These are phyloP conservation scores for Rhimphoctona megacephalus DNA, from an alignment of 2,888 invertebrate genomes.

Conservation along the genomic window DNA sequence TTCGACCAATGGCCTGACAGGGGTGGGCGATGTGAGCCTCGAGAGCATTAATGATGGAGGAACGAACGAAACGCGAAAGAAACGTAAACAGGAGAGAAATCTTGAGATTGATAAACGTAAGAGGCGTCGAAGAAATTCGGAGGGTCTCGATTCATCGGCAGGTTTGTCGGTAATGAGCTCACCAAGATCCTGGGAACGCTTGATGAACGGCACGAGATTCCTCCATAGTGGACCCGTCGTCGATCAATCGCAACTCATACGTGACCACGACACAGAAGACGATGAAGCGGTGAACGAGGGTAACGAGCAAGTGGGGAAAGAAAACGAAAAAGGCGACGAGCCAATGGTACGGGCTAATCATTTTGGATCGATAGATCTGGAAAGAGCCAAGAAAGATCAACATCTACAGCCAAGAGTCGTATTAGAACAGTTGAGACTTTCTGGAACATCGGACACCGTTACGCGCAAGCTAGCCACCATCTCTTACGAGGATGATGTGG, in stretches of 20 bases:
- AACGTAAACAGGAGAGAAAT: slow-evolving; percentile 32
- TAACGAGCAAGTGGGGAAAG: slow-evolving; percentile 64
- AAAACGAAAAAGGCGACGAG: slow-evolving; percentile 57
- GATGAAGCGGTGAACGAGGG: slow-evolving; percentile 69
- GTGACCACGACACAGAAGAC: slow-evolving; percentile 57
- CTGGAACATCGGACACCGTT: slow-evolving; percentile 74
- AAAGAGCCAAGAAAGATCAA: slow-evolving; percentile 78
- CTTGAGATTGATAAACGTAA: slow-evolving; percentile 69
- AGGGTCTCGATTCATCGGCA: slow-evolving; percentile 46
- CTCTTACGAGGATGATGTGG: slow-evolving; percentile 16
- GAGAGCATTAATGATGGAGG: background rate
- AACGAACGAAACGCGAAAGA: slow-evolving; percentile 31
- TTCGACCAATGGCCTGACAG: slow-evolving; percentile 26
- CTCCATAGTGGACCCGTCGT: slow-evolving; percentile 51
- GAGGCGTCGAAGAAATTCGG: slow-evolving; percentile 75
- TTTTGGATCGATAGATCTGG: slow-evolving; percentile 73
- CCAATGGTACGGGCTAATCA: slow-evolving; percentile 29
- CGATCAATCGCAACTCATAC: slow-evolving; percentile 51
- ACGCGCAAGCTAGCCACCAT: slow-evolving; percentile 43
- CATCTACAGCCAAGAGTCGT: slow-evolving; percentile 82
- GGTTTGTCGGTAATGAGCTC: slow-evolving; percentile 60
- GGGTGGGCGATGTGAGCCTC: slow-evolving; percentile 1
- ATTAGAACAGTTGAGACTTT: slow-evolving; percentile 80
- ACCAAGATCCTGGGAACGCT: slow-evolving; percentile 63
- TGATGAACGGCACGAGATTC: slow-evolving; percentile 67